A percentile compares a stretch with the other conserved stretches of the same genome.
Conservation (phyloP, 2,888 invertebrate genomes). For the Vanessa cardui region DNA sequence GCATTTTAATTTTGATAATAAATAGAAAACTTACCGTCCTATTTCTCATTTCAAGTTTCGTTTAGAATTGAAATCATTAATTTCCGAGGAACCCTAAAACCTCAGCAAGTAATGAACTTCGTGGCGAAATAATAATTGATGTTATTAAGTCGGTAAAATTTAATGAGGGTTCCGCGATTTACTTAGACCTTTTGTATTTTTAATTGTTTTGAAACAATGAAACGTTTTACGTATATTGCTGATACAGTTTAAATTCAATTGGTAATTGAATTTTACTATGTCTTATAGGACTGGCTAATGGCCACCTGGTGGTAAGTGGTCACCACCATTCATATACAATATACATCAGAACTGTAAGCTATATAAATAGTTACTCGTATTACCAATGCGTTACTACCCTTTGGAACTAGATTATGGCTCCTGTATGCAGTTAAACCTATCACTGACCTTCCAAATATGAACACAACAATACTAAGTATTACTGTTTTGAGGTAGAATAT, state of each 20-base stretch:
- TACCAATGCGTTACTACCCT: too few species aligned
- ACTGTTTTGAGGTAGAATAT: too few species aligned
- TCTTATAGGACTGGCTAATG: not conserved
- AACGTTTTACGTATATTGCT: not conserved
- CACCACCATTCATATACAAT: too few species aligned
- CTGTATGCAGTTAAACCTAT: too few species aligned
- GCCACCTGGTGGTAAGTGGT: too few species aligned
- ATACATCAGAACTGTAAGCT: too few species aligned
- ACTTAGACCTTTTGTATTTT: constrained; percentile 25
- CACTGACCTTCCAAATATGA: too few species aligned
- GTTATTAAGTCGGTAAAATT: constrained; percentile 31
- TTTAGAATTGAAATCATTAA: constrained; percentile 7
- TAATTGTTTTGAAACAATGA: constrained; percentile 5
- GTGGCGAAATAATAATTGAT: constrained; percentile 34
- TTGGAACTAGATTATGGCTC: too few species aligned
- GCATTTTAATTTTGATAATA: too few species aligned
- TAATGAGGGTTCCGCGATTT: constrained; percentile 31
- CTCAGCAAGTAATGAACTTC: constrained; percentile 19
- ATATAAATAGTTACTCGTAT: too few species aligned
- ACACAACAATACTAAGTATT: too few species aligned
- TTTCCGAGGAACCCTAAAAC: constrained; percentile 17
- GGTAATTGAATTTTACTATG: not conserved
- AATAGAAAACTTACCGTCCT: not conserved
- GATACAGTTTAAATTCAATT: too few species aligned
- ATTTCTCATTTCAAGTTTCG: not conserved